Conservation (phyloP, 2,888 invertebrate species). For the Himalopsyche tibetana region DNA sequence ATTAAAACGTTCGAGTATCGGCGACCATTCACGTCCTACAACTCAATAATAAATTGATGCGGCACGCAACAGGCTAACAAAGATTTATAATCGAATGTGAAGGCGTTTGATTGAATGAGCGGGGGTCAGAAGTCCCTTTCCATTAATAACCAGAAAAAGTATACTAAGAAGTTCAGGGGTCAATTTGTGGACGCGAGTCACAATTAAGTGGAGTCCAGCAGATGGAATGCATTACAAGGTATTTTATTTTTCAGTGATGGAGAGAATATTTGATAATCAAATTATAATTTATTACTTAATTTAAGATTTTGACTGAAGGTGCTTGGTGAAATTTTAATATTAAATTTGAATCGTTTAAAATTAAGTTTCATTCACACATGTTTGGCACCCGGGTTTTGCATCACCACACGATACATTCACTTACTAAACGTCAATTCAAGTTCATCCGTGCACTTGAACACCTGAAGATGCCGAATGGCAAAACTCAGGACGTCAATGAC, state of each 20-base stretch:
- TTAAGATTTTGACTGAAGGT: no score
- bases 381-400: no score
- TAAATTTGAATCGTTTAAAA: no score
- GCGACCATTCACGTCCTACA: slow-evolving; percentile 51
- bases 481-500: no score
- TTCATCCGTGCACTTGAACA: no score
- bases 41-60: slow-evolving; percentile 52
- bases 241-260: background rate
- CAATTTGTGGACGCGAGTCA: slow-evolving; percentile 35
- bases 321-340: no score
- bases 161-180: slow-evolving; percentile 39
- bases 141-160: slow-evolving; percentile 54
- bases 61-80: slow-evolving; percentile 37
- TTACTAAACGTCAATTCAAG: no score
- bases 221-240: slow-evolving; percentile 6
- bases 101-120: slow-evolving; percentile 49
- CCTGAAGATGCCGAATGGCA: no score
- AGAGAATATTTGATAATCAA: no score
- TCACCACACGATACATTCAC: no score
- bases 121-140: slow-evolving; percentile 45
- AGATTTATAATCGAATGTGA: slow-evolving; percentile 56
- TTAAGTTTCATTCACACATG: no score
- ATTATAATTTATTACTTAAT: no score
- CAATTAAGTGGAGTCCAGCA: slow-evolving; percentile 15
- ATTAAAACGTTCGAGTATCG: slow-evolving; percentile 46